Percentiles rank a stretch among this genome's conserved stretches.
phyloP scores from a whole-genome alignment of 2,113 vertebrate genomes.

The Tenrec ecaudatus region DNA sequence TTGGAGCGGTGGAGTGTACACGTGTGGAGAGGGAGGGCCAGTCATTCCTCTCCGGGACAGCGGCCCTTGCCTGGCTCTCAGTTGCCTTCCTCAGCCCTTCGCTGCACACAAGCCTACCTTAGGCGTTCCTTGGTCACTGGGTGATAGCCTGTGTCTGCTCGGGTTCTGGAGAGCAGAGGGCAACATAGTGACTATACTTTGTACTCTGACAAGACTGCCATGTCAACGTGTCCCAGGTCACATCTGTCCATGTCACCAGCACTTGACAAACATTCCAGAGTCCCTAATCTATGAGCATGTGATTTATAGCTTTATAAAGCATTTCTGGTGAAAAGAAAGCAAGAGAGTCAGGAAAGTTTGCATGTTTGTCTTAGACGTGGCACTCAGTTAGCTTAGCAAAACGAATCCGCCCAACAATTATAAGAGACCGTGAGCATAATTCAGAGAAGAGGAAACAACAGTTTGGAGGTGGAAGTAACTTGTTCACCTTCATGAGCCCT shows the following conservation, averaged over 20 bases:
- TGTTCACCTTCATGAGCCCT: not conserved
- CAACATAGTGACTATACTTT: not conserved
- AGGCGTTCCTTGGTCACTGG: no score
- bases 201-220: not conserved
- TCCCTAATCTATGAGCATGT: not conserved
- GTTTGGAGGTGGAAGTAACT: not conserved
- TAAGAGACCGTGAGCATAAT: not conserved
- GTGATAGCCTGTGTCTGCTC: not conserved
- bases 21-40: not conserved
- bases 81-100: not conserved
- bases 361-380: not conserved
- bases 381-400: not conserved
- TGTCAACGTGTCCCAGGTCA: not conserved
- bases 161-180: not conserved
- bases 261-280: not conserved
- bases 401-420: not conserved
- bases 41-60: not conserved
- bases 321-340: slow-evolving; percentile 7
- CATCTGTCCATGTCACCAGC: not conserved
- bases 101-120: not conserved
- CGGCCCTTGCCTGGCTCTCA: not conserved
- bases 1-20: not conserved
- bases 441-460: not conserved
- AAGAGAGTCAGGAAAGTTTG: not conserved
- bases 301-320: not conserved